Base-by-base conservation (phyloP, 2,113 vertebrate genomes). In the Peromyscus polionotus region DNA sequence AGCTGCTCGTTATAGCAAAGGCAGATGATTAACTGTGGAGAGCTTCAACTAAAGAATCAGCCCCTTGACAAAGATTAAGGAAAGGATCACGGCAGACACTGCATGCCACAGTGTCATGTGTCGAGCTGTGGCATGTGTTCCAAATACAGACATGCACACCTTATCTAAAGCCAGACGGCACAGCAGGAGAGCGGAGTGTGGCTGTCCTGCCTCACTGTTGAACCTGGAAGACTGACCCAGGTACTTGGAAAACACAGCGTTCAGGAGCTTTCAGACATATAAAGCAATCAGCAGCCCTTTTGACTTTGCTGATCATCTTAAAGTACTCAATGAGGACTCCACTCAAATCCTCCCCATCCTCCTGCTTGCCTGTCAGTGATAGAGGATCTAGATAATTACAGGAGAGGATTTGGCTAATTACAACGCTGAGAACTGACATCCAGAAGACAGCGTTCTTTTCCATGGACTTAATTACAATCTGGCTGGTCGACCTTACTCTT, bases 401-500 rank as follows among this genome's bases (percentile, higher is more conserved):
- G 54, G 17, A 76, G 36, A 90, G 79, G 92, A 88, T 67, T 93
- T 84, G 14, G 17, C 73, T 92, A 93, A 90, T 94, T 76, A 85
- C 0, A 16, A 57, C 17, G 59, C 54, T 54, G 68, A 83, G 73
- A 96, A 95, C 88, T 72, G 72, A 93, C 77, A 79, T 79, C 96
- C 48, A 91, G 83, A 95, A 91, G 77, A 72, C 33, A 94, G 81
- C 42, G 96, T 95, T 72, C 45, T 42, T 90, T 91, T 72, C 70
- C 88, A n/a, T 45, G 54, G 63, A 65, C 83, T 90, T 92, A 87
- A 95, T 81, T 86, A 88, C 94, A 91, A 89, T 48, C 89, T 93
- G 67, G 72, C 36, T 84, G 81, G 45, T 76, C 39, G 67, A 84
- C 28, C 93, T 84, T 94, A 36, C 87, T 96, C 94, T 97, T 93